Evolutionary conservation across 2,888 invertebrate genomes (phyloP).

Genomic region (Lottia gigantea): DNA sequence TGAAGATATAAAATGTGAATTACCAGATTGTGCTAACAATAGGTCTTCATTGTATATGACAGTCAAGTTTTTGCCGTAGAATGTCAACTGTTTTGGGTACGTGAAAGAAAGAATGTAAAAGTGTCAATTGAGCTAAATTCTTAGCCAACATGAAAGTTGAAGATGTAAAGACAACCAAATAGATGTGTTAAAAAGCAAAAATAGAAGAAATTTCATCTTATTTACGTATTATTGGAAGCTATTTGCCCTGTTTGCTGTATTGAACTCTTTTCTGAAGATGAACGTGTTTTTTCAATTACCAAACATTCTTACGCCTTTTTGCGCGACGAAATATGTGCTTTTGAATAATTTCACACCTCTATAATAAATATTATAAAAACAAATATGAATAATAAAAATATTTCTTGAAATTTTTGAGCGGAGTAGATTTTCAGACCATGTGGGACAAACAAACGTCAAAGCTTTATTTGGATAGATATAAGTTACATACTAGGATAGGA

Average conservation of each 20-base stretch:
- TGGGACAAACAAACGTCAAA: not conserved
- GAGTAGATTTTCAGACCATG: not conserved
- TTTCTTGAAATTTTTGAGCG: not conserved
- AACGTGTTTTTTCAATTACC: not conserved
- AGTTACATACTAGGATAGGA: not conserved
- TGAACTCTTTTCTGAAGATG: constrained; percentile 6
- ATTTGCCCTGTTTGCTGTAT: not conserved
- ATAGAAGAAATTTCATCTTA: not conserved
- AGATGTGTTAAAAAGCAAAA: constrained; percentile 1
- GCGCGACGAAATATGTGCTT: not conserved
- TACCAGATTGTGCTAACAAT: too few relatives aligned
- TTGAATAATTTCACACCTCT: constrained; percentile 8
- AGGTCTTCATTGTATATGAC: too few relatives aligned
- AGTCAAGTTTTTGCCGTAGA: too few relatives aligned
- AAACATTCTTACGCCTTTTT: not conserved
- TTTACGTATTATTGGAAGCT: constrained; percentile 1
- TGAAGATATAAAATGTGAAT: too few relatives aligned
- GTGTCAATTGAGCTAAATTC: not conserved
- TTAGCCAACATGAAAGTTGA: not conserved
- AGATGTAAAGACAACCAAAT: constrained; percentile 2
- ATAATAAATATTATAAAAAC: not conserved
- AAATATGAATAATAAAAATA: constrained; percentile 8
- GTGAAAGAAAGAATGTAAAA: constrained; percentile 8
- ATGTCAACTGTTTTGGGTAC: not conserved
- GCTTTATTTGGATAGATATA: constrained; percentile 7